Conservation (phyloP, 1,140 invertebrate genomes). For the Tyrophagus putrescentiae region DNA sequence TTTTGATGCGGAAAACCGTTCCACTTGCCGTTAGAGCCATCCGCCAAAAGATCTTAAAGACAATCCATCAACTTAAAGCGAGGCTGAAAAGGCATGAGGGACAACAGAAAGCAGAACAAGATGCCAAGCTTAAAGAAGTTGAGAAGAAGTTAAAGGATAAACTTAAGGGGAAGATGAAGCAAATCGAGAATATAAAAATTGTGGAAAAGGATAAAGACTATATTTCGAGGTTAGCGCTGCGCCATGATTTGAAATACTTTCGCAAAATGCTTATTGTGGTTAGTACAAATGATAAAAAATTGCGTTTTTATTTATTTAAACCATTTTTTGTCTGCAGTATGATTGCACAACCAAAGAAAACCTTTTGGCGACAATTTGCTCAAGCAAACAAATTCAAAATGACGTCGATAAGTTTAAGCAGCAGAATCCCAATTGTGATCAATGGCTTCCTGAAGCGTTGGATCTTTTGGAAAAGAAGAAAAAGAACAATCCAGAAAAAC, state of each 20-base stretch:
- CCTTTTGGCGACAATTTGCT: conserved; percentile 1
- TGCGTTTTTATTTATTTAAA: conserved; percentile 2
- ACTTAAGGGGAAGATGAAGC: neutral
- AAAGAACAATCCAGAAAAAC: conserved; percentile 14
- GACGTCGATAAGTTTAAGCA: conserved; percentile 14
- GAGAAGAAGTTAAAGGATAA: neutral
- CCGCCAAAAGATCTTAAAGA: neutral
- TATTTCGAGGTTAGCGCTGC: conserved; percentile 8
- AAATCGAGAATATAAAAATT: conserved; percentile 6
- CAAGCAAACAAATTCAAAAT: neutral
- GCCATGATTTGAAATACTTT: neutral
- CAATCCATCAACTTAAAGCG: conserved; percentile 17
- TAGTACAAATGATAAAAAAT: neutral
- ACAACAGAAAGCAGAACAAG: neutral
- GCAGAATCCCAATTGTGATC: conserved; percentile 15
- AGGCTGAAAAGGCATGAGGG: too few species aligned
- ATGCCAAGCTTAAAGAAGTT: neutral
- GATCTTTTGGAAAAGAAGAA: conserved; percentile 13
- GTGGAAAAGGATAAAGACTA: neutral
- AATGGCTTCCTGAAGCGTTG: conserved; percentile 6
- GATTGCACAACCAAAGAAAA: neutral
- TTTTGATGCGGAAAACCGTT: conserved; percentile 16
- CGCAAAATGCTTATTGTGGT: conserved; percentile 1
- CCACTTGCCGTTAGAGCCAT: neutral
- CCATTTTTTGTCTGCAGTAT: neutral